Evolutionary conservation across 2,113 vertebrate genomes (phyloP), one percentile per base, ranked within the genome.

Genomic region (Ailurus styani): DNA sequence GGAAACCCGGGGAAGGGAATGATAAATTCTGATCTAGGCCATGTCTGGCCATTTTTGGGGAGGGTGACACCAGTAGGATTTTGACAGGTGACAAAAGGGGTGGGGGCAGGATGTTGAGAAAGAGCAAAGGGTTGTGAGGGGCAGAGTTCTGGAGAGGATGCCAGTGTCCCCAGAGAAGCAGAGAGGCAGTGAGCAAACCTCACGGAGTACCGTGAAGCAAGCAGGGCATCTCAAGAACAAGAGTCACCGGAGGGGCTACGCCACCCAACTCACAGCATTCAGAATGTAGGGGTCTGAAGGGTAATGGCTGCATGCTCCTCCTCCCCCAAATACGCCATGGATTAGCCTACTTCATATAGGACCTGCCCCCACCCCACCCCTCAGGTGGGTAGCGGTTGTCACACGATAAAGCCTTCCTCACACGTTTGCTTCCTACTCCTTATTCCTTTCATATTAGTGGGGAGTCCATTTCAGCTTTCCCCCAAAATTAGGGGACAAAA

Each of bases 231-330:
- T 47, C 6, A 62, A 47, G 14, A 27, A 17, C 21, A 29, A 31
- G 40, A 77, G 18, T 37, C 23, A 23, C 1, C 47, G 3, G 13
- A 4, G 8, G n/a, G 10, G 25, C 34, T n/a, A 57, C 8, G 1
- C 7, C 37, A 31, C 12, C 0, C 7, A 21, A 55, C 29, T 34
- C 55, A 6, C 0, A 37, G 34, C 7, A 11, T 10, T 40, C 14
- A 3, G 1, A 50, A 9, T 4, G 3, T n/a, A 81, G 45, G 2
- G 7, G 4, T 17, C 57, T 34, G 50, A 77, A 93, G 7, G 6
- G 0, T 37, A 8, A 84, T 2, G 8, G 4, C 7, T 1, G 3
- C 5, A 1, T 6, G 15, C 1, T 34, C 54, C 47, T 72, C 68
- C 18, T 29, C 5, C 15, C 12, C 75, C 42, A 54, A 23, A 75